Evolutionary conservation across 2,888 invertebrate genomes (phyloP), one percentile per base, ranked within the genome.

Genomic region (Augochlorella aurata): DNA sequence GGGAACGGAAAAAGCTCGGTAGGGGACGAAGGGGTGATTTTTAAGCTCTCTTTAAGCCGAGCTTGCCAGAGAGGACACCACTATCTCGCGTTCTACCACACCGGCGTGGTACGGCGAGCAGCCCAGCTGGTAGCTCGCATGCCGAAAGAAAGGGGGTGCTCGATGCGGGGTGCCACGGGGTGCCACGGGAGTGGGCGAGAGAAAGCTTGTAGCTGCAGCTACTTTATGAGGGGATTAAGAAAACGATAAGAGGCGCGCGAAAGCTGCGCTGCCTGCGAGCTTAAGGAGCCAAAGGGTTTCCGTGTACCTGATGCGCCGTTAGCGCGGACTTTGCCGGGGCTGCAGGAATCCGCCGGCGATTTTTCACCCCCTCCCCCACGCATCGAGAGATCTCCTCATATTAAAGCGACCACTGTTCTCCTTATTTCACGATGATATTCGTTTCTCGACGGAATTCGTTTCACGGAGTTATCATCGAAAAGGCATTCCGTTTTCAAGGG

Each of bases 201-300:
- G 73, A 70, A 74, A 74, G 77, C 75, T 83, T 82, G 82, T 86
- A 85, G 86, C 80, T 81, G 81, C 84, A 85, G 77, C 90, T 89
- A 89, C 90, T 90, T 90, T 90, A 90, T 89, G 90, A 90, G 88
- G 85, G 91, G 91, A 91, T 92, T 91, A 92, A 91, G 91, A 91
- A 91, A 90, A 89, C 89, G 90, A 90, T 89, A 91, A 91, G 91
- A 91, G 90, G 87, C 85, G 87, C 86, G 88, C 89, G 89, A 88
- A 89, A 92, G 87, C 88, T 84, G 74, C 77, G 85, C 87, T 81
- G 91, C 90, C 91, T 85, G 86, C 86, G 83, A 83, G 89, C 89
- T 90, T 90, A 90, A 87, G 87, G 75, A 72, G 80, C 81, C 82
- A 82, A 81, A 84, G 79, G 80, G 82, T 79, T 85, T 80, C 77